Conservation (phyloP, 2,113 vertebrate genomes). For the Tetrao urogallus region DNA sequence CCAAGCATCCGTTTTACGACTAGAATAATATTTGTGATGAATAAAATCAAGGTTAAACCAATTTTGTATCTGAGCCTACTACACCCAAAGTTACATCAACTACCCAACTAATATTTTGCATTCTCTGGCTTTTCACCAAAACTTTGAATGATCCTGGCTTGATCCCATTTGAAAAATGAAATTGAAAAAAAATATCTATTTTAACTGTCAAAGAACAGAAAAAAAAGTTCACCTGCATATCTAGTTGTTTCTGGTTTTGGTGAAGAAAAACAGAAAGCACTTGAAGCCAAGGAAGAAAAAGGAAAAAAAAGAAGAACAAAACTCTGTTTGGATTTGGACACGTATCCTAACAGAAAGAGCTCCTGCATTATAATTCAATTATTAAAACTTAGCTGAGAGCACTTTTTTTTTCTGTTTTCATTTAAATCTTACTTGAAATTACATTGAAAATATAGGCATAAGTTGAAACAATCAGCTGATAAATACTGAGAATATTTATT, state of each 20-base stretch:
- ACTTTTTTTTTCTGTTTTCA: background rate
- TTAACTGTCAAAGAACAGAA: background rate
- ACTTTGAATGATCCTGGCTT: background rate
- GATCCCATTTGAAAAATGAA: background rate
- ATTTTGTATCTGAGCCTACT: background rate
- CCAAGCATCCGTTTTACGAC: background rate
- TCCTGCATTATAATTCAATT: background rate
- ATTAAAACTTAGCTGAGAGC: background rate
- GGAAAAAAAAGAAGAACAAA: no score
- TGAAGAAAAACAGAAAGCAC: no score
- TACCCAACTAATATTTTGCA: background rate
- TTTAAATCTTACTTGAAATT: background rate
- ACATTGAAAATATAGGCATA: background rate
- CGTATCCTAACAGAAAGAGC: background rate
- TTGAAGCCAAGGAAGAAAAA: no score
- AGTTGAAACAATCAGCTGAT: background rate
- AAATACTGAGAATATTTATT: constrained; percentile 65
- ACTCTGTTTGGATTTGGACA: no score
- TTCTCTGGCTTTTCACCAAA: background rate
- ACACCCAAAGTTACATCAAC: background rate
- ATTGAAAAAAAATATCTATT: background rate
- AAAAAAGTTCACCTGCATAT: background rate
- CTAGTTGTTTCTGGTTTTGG: background rate
- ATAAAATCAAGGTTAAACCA: background rate
- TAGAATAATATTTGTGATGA: background rate